These are phyloP conservation scores for Anthoptus insignis DNA, from an alignment of 2,888 invertebrate genomes.

Conservation along the genomic window DNA sequence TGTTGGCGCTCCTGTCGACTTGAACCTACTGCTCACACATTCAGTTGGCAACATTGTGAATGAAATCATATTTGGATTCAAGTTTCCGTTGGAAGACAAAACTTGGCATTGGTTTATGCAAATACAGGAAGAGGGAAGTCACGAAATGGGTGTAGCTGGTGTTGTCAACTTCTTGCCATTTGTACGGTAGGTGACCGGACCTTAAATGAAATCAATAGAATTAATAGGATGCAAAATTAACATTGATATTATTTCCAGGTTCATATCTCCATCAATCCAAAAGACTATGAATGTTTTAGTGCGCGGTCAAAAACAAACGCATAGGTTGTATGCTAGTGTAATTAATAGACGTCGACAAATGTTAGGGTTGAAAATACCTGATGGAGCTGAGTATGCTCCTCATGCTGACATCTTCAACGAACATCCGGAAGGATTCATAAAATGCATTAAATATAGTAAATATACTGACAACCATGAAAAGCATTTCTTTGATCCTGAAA, in stretches of 20 bases:
- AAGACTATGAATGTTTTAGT: slow-evolving; percentile 89
- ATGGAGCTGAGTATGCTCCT: slow-evolving; percentile 63
- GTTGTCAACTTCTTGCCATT: slow-evolving; percentile 95
- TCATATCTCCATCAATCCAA: slow-evolving; percentile 87
- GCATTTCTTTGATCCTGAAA: slow-evolving; percentile 77
- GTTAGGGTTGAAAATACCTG: slow-evolving; percentile 62
- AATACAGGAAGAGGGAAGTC: slow-evolving; percentile 94
- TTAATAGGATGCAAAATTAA: neutral
- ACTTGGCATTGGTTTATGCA: slow-evolving; percentile 93
- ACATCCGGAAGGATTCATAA: slow-evolving; percentile 74
- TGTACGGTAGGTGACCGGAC: slow-evolving; percentile 84
- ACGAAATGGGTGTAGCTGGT: slow-evolving; percentile 94
- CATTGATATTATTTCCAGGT: slow-evolving; percentile 71
- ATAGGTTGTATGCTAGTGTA: slow-evolving; percentile 90
- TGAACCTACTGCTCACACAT: slow-evolving; percentile 87
- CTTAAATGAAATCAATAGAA: neutral
- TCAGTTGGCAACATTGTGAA: slow-evolving; percentile 93
- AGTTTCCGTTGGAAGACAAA: slow-evolving; percentile 89
- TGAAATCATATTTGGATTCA: slow-evolving; percentile 92
- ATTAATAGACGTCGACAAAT: slow-evolving; percentile 85
- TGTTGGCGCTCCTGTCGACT: slow-evolving; percentile 73
- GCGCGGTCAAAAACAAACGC: slow-evolving; percentile 91
- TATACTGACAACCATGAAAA: slow-evolving; percentile 62
- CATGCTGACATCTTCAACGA: slow-evolving; percentile 68
- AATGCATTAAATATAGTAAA: slow-evolving; percentile 78